A percentile compares a stretch with the other conserved stretches of the same genome.
Evolutionary conservation across 2,888 invertebrate genomes (phyloP).

Genomic region (Crossocerus cetratus): DNA sequence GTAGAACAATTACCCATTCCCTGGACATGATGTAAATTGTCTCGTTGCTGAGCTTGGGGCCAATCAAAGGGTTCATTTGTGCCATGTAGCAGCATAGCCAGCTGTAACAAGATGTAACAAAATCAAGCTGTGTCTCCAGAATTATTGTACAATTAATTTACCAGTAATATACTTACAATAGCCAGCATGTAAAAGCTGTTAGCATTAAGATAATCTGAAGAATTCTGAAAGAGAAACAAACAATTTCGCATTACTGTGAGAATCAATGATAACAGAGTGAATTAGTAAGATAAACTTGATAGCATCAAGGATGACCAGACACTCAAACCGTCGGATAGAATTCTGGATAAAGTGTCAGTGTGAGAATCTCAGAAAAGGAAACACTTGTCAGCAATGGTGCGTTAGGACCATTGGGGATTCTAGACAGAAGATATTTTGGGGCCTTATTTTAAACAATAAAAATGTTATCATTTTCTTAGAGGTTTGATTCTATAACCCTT

Average conservation of each 20-base stretch:
- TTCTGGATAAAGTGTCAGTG: too few relatives aligned
- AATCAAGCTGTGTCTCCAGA: neutral
- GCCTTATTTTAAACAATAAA: too few relatives aligned
- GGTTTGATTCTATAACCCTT: too few relatives aligned
- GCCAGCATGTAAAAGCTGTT: slow-evolving; percentile 92
- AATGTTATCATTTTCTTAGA: too few relatives aligned
- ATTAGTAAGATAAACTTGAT: too few relatives aligned
- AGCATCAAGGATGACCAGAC: neutral
- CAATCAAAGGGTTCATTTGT: slow-evolving; percentile 95
- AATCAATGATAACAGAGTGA: too few relatives aligned
- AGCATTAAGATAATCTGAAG: slow-evolving; percentile 90
- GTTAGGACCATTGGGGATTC: too few relatives aligned
- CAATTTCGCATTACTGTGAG: neutral
- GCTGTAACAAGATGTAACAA: slow-evolving; percentile 76
- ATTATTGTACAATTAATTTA: neutral
- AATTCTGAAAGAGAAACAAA: slow-evolving; percentile 80
- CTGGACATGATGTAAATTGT: slow-evolving; percentile 87
- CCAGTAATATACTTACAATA: slow-evolving; percentile 86
- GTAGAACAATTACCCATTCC: slow-evolving; percentile 84
- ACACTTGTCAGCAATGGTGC: too few relatives aligned
- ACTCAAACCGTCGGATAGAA: neutral
- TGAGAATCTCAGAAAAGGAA: too few relatives aligned
- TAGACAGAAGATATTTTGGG: too few relatives aligned
- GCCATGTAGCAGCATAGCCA: slow-evolving; percentile 96
- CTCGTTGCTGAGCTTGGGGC: slow-evolving; percentile 85